Base-by-base conservation (phyloP, 2,888 invertebrate species). In the Lasioglossum leucozonium region DNA sequence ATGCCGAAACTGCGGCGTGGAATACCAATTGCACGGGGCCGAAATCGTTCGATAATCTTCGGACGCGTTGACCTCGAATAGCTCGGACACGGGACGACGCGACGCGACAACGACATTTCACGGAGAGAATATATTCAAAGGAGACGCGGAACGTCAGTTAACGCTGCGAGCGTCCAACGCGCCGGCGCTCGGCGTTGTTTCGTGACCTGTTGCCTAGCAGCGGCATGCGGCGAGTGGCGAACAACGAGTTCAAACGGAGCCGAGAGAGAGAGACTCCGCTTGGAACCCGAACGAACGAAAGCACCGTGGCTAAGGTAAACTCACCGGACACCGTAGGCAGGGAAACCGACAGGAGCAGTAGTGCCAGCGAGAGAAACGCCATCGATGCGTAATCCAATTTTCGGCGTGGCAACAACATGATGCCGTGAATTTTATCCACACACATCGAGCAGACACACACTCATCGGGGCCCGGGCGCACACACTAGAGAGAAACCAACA, bases 171-270 rank as follows among this genome's bases (percentile, higher is more conserved):
- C 82, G 84, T 78, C 73, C 75, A 88, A 85, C 90, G 93, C 93
- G 93, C 93, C 93, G 93, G 93, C 92, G 93, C 92, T 91, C 85
- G 86, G 92, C 92, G 91, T 92, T 91, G 87, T 81, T 86, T 85
- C 87, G 82, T 82, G 91, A 94, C 94, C 94, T 94, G 94, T 94
- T 94, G 94, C 94, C 92, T 94, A 93, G 93, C 93, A 87, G 86
- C 89, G 87, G 81, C 82, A 86, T 86, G 88, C 82, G 87, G 87
- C 85, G 84, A 51, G 88, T 84, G 87, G 85, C 85, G 84, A 51
- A 69, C 75, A 74, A 74, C 86, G 82, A 76, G 72, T 84, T 86
- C 72, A 75, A 88, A 84, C 65, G 37, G 71, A 72, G 75, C 74
- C 47, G 10, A 37, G 4, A 22, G 72, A 62, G 10, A 37, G 4